A percentile compares a stretch with the other conserved stretches of the same genome.
These are phyloP conservation scores for Baccha elongata DNA, from an alignment of 2,888 invertebrate genomes.

Conservation along the genomic window DNA sequence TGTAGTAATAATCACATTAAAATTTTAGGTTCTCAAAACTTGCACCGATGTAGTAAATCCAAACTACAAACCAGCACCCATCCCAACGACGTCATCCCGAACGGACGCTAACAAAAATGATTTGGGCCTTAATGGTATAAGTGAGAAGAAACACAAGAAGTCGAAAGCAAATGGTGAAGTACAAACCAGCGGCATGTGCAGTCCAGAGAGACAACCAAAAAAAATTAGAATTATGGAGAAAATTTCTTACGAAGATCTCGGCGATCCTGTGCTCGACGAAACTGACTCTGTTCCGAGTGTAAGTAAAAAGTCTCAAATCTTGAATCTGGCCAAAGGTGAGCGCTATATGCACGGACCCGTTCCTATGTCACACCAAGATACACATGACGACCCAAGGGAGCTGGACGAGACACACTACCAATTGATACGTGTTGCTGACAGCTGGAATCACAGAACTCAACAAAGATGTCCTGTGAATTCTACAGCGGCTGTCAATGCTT, in stretches of 20 bases:
- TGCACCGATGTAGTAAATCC: no score
- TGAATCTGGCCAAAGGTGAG: constrained; percentile 84
- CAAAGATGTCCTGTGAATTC: constrained; percentile 87
- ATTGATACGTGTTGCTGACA: constrained; percentile 82
- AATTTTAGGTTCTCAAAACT: no score
- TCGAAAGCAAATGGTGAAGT: no score
- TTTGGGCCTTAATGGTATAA: no score
- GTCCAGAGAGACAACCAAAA: constrained; percentile 77
- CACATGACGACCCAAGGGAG: constrained; percentile 76
- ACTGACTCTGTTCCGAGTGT: no score
- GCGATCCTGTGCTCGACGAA: no score
- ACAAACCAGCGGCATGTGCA: constrained; percentile 38
- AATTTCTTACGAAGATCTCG: no score
- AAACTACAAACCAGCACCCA: no score
- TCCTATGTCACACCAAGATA: constrained; percentile 79
- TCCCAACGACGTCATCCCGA: no score
- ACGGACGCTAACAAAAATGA: no score
- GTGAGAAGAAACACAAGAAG: no score
- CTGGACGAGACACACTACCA: constrained; percentile 82
- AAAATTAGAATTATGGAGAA: constrained; percentile 89
- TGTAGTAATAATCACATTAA: no score
- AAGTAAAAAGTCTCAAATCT: constrained; percentile 75
- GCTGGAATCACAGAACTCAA: constrained; percentile 85
- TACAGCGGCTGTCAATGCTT: constrained; percentile 90
- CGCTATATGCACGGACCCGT: constrained; percentile 91